Conservation (phyloP, 2,797 vertebrate species). For the Channa striata region DNA sequence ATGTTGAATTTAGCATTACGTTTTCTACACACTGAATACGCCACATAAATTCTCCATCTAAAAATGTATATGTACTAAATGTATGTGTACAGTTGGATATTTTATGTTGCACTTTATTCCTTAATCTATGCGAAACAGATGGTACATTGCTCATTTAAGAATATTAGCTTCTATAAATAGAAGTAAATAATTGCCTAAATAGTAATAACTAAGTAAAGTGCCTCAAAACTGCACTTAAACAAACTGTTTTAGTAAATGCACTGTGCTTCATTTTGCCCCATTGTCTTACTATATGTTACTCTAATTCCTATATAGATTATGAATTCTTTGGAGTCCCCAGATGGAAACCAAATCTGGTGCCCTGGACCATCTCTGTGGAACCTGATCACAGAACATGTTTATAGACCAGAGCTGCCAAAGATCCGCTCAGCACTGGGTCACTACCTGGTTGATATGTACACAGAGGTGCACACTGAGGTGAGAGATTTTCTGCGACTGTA, state of each 20-base stretch:
- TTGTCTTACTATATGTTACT: background rate
- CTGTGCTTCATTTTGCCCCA: background rate
- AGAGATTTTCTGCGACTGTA: conserved; percentile 30
- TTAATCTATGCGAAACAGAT: no score
- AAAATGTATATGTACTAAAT: no score
- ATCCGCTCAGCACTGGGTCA: conserved; percentile 84
- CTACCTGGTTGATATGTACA: conserved; percentile 84
- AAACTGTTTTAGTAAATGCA: background rate
- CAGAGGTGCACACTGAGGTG: conserved; percentile 88
- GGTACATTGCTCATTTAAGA: no score
- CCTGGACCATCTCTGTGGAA: conserved; percentile 84
- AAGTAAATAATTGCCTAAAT: background rate
- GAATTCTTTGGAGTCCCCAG: conserved; percentile 56
- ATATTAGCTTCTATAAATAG: no score
- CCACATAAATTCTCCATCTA: background rate
- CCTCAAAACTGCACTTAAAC: background rate
- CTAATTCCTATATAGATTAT: conserved; percentile 27
- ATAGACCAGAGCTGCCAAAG: conserved; percentile 80
- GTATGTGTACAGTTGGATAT: no score
- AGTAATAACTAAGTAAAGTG: background rate
- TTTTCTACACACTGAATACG: background rate
- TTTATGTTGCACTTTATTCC: no score
- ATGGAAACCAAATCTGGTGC: conserved; percentile 64
- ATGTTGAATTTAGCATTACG: no score
- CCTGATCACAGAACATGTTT: conserved; percentile 83